A percentile compares a stretch with the other conserved stretches of the same genome.
Evolutionary conservation across 2,797 vertebrate species (phyloP).

Genomic region (Schizopygopsis pylzovi): DNA sequence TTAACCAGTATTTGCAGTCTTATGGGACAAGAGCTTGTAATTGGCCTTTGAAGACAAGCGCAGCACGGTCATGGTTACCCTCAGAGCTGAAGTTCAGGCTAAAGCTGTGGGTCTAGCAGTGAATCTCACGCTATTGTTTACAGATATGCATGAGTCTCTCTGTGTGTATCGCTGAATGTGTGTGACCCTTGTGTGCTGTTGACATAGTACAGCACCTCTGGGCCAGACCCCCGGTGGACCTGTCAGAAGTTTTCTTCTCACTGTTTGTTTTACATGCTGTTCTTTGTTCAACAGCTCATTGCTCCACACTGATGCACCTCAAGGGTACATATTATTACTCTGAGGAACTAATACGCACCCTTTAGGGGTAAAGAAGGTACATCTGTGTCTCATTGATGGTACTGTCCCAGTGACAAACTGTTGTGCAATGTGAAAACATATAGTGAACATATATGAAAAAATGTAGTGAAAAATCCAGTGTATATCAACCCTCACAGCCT

Average conservation of each 20-base stretch:
- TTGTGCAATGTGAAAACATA: not conserved
- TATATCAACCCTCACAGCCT: not conserved
- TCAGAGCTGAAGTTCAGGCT: not conserved
- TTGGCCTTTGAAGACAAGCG: slow-evolving; percentile 39
- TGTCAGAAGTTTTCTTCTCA: not conserved
- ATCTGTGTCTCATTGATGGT: not conserved
- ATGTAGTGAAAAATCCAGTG: not conserved
- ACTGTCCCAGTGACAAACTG: too few species aligned
- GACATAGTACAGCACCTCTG: slow-evolving; percentile 20
- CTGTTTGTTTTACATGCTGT: slow-evolving; percentile 42
- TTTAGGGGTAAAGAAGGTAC: not conserved
- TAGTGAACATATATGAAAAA: not conserved
- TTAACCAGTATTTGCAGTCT: slow-evolving; percentile 50
- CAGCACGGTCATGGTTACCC: slow-evolving; percentile 36
- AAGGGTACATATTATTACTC: not conserved
- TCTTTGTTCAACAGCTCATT: slow-evolving; percentile 37
- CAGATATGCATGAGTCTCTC: slow-evolving; percentile 22
- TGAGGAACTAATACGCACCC: not conserved
- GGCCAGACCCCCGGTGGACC: slow-evolving; percentile 5
- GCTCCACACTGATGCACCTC: not conserved
- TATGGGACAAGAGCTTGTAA: slow-evolving; percentile 50
- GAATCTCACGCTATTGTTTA: slow-evolving; percentile 18
- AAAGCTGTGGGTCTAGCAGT: not conserved
- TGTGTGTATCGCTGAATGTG: slow-evolving; percentile 6
- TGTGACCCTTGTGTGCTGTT: slow-evolving; percentile 18